Conservation (phyloP, 2,888 invertebrate species). For the Isoperla grammatica region DNA sequence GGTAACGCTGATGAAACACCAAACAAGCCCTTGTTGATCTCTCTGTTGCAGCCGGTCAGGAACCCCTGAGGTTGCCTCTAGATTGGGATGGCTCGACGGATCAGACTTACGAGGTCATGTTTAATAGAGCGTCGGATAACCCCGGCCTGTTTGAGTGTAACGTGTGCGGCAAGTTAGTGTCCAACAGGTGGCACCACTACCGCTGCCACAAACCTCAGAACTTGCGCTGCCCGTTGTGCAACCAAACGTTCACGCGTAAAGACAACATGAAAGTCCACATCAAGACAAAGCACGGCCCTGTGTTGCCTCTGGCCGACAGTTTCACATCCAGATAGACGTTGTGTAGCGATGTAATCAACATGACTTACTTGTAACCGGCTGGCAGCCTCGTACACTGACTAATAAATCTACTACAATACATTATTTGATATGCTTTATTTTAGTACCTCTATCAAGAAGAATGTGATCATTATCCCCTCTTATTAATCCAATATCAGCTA, state of each 20-base stretch:
- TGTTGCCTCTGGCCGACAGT: not conserved
- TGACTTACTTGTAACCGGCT: too few relatives aligned
- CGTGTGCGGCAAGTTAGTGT: conserved; percentile 59
- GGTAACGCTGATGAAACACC: too few relatives aligned
- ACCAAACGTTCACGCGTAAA: conserved; percentile 57
- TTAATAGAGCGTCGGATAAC: conserved; percentile 17
- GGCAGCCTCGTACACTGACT: too few relatives aligned
- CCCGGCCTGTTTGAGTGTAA: conserved; percentile 51
- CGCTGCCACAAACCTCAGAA: conserved; percentile 59
- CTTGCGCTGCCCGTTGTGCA: conserved; percentile 57
- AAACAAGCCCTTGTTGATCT: too few relatives aligned
- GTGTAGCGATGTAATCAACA: too few relatives aligned
- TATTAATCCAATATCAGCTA: too few relatives aligned
- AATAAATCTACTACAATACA: not conserved
- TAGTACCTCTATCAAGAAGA: too few relatives aligned
- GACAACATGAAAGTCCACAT: conserved; percentile 64
- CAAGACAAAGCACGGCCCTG: conserved; percentile 51
- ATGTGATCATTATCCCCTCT: too few relatives aligned
- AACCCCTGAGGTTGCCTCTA: conserved; percentile 14
- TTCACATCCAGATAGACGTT: too few relatives aligned
- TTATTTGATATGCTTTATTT: too few relatives aligned
- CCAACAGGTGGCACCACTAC: conserved; percentile 62
- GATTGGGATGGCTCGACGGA: conserved; percentile 18
- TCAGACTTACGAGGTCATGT: conserved; percentile 23
- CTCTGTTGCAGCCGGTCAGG: conserved; percentile 23